Evolutionary conservation across 2,888 invertebrate genomes (phyloP).

Genomic region (Chalcis sispes): DNA sequence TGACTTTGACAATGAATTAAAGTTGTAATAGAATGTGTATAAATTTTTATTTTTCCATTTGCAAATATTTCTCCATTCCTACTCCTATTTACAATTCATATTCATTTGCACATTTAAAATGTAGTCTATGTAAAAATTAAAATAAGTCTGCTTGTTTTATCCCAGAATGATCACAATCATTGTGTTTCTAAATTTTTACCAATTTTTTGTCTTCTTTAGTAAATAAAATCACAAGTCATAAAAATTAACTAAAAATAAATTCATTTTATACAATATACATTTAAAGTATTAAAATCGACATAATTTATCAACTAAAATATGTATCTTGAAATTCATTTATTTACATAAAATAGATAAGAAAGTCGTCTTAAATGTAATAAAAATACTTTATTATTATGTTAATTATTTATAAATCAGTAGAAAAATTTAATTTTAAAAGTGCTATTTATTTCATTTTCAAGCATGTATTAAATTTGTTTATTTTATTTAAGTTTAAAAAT

Average conservation of each 20-base stretch:
- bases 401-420: neutral
- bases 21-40: slow-evolving; percentile 57
- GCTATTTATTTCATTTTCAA: too few species aligned
- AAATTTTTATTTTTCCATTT: slow-evolving; percentile 52
- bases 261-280: slow-evolving; percentile 27
- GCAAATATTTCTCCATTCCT: slow-evolving; percentile 42
- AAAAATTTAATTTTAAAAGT: neutral
- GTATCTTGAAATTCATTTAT: slow-evolving; percentile 3
- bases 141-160: slow-evolving; percentile 21
- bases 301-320: slow-evolving; percentile 34
- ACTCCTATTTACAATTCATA: slow-evolving; percentile 53
- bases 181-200: slow-evolving; percentile 50
- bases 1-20: slow-evolving; percentile 57
- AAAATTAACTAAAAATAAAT: slow-evolving; percentile 29
- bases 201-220: slow-evolving; percentile 33
- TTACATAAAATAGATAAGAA: slow-evolving; percentile 26
- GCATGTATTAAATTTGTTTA: too few species aligned
- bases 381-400: neutral
- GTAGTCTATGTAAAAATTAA: slow-evolving; percentile 16
- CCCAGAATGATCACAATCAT: slow-evolving; percentile 32
- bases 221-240: slow-evolving; percentile 39
- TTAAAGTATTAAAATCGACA: slow-evolving; percentile 27
- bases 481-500: neutral
- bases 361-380: slow-evolving; percentile 5
- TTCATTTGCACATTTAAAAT: slow-evolving; percentile 40